Base-by-base conservation (phyloP, 2,113 vertebrate species). In the Nerophis lumbriciformis region DNA sequence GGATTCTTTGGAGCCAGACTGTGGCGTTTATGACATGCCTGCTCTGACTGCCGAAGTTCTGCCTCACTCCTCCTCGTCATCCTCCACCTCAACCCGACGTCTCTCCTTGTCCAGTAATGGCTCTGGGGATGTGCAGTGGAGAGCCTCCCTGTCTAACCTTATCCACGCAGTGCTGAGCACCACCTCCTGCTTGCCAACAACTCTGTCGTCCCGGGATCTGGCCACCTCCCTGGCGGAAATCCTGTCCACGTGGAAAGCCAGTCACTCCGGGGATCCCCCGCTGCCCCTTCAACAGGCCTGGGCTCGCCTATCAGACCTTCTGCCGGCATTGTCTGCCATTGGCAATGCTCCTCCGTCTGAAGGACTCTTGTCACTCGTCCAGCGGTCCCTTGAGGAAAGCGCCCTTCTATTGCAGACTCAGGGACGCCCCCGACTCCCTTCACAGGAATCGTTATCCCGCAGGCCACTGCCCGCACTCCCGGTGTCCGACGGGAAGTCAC, bases 1-100 rank as follows among this genome's bases (percentile, higher is more conserved):
- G 51, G 66, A 86, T 55, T 60, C 75, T 1, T 77, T 73, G 1
- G 72, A 91, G 19, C 65, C 64, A 0, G 92, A 93, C 1, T 89
- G 92, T 16, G 92, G 90, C 71, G 91, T 95, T 75, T 95, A 95
- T 0, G 93, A 95, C n/a, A 91, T 94, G 83, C 93, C 93, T 0
- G 86, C 93, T 16, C 81, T 93, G 60, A 83, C 75, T 7, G 14
- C 79, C 0, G 87, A 92, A 61, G 42, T 77, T 44, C 86, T 87
- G 53, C 70, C 84, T 6, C 84, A 84, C 70, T 85, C 84, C 0
- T 69, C 72, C 6, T 88, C 87, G 0, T 83, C 88, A 1, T 68
- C 80, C 63, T 83, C 75, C 71, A 65, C 72, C 37, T 82, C 80
- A 21, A 81, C 69, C 6, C 86, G 79, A 49, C 85, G 85, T 16